Evolutionary conservation across 2,888 invertebrate species (phyloP).

Genomic region (Ormyrus pomaceus): DNA sequence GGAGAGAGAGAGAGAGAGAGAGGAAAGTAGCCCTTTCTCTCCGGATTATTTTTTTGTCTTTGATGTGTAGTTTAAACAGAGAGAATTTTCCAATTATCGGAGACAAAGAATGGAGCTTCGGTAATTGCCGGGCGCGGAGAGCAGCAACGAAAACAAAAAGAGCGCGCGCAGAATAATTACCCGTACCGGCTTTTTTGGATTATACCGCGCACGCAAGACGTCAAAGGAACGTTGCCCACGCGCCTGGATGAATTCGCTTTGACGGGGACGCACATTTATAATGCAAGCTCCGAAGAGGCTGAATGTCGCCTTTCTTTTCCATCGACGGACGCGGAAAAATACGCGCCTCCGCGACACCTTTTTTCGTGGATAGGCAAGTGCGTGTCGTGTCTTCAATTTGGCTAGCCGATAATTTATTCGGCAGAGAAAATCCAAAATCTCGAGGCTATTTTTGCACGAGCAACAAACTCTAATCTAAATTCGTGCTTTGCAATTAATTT

Average conservation of each 20-base stretch:
- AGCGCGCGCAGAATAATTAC: conserved; percentile 48
- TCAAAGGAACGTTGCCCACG: conserved; percentile 45
- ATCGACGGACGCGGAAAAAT: background rate
- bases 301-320: no score
- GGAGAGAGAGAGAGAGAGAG: background rate
- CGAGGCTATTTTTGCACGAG: background rate
- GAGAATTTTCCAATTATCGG: conserved; percentile 57
- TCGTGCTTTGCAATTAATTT: background rate
- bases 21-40: background rate
- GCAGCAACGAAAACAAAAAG: conserved; percentile 39
- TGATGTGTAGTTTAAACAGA: conserved; percentile 42
- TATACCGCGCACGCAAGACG: conserved; percentile 30
- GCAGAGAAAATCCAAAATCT: background rate
- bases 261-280: conserved; percentile 52
- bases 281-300: conserved; percentile 49
- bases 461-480: no score
- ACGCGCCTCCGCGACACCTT: background rate
- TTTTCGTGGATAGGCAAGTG: no score
- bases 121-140: conserved; percentile 32
- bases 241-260: conserved; percentile 49
- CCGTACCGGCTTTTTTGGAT: conserved; percentile 51
- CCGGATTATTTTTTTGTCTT: conserved; percentile 41
- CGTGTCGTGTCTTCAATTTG: no score
- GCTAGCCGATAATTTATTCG: no score
- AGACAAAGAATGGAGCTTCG: conserved; percentile 50